Base-by-base conservation (phyloP, 2,113 vertebrate genomes). In the Mellivora capensis region DNA sequence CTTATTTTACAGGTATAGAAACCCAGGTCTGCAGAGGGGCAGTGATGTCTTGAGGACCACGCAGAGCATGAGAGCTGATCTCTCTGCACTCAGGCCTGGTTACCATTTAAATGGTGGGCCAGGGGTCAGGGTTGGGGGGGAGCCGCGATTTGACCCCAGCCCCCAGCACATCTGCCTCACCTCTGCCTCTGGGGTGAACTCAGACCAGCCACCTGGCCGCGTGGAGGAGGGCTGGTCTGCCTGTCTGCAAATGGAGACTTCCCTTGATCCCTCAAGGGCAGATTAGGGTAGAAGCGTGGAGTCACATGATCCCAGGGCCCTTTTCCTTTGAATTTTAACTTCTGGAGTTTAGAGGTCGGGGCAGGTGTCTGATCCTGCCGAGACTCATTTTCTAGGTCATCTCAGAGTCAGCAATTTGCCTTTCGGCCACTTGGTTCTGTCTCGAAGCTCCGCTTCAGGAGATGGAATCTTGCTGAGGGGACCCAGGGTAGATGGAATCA, bases 281-380 rank as follows among this genome's bases (percentile, higher is more conserved):
- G 42, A 13, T 23, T 11, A 61, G 4, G 69, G 62, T 31, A 29
- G 49, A 62, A 31, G 31, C 21, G 2, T 4, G 4, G 44, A 9
- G 20, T 80, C 96, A 42, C 2, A 0, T 6, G 94, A 49, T 17
- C 64, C 44, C 14, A 4, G 52, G 52, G 29, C 31, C 25, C 64
- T 14, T 20, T 6, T 86, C 81, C 91, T 93, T 84, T 97, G 92
- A 82, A 96, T 96, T 91, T 96, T 96, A 91, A 96, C 89, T 87
- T 94, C 62, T 96, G 39, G 57, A 94, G 80, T 64, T 76, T 82
- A 93, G 81, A 90, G 91, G 81, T 31, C 25, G n/a, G 20, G 18
- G 34, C 74, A 90, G 76, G 27, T 5, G 18, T 72, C 69, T 62
- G 79, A 42, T 27, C 42, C 21, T 37, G 37, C 57, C 80, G 25